A percentile compares a stretch with the other conserved stretches of the same genome.
phyloP scores from a whole-genome alignment of 2,888 invertebrate genomes.

The Bedellia somnulentella region DNA sequence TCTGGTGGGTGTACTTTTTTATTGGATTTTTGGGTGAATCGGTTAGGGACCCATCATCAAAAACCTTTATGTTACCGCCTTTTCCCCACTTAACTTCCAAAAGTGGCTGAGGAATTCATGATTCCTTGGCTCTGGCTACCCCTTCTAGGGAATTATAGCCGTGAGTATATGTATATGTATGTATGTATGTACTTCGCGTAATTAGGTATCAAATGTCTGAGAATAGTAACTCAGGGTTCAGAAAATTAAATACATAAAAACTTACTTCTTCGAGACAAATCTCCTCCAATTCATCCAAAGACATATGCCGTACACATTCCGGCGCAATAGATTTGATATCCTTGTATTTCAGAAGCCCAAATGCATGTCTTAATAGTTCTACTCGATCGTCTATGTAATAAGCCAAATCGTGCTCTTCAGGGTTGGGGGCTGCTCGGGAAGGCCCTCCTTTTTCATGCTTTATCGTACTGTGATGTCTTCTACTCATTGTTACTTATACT shows the following conservation, averaged over 20 bases:
- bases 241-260: background rate
- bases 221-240: too few species aligned
- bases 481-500: background rate
- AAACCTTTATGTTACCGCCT: too few species aligned
- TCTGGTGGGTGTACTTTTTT: too few species aligned
- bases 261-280: conserved; percentile 61
- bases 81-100: too few species aligned
- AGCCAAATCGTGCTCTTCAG: conserved; percentile 1
- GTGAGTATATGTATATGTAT: too few species aligned
- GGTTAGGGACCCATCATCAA: too few species aligned
- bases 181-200: too few species aligned
- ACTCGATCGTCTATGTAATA: conserved; percentile 38
- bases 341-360: conserved; percentile 56
- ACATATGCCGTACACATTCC: conserved; percentile 39
- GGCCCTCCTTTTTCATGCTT: background rate
- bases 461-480: background rate
- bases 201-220: too few species aligned
- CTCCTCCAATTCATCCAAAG: conserved; percentile 58
- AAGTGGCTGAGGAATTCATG: too few species aligned
- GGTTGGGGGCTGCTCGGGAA: background rate
- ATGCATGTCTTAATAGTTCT: conserved; percentile 63
- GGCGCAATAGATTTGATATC: conserved; percentile 61
- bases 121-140: too few species aligned
- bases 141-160: too few species aligned
- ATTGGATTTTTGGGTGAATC: too few species aligned